Evolutionary conservation across 2,113 vertebrate genomes (phyloP).

Genomic region (Pterocles burchelli): DNA sequence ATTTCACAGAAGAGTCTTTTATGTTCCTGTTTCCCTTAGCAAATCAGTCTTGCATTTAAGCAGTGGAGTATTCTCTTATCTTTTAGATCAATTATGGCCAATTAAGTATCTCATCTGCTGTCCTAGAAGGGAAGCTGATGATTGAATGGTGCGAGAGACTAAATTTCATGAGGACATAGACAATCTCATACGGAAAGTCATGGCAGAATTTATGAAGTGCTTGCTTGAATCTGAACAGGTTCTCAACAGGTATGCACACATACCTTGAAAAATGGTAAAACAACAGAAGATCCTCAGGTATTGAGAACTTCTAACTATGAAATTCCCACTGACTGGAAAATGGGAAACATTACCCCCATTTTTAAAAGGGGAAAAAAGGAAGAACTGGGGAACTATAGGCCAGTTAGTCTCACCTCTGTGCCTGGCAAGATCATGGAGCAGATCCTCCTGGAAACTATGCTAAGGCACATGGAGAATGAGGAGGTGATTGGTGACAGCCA

Average conservation of each 20-base stretch:
- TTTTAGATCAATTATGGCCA: neutral
- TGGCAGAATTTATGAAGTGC: neutral
- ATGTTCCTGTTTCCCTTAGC: neutral
- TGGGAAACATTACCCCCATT: too few species aligned
- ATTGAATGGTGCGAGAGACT: neutral
- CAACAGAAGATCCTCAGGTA: fast-evolving
- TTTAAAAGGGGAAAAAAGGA: too few species aligned
- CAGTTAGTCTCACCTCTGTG: too few species aligned
- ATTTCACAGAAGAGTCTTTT: neutral
- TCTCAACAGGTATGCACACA: neutral
- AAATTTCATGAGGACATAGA: neutral
- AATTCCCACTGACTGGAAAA: neutral
- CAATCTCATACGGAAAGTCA: neutral
- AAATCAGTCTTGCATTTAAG: neutral
- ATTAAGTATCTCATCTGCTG: neutral
- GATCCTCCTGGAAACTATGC: too few species aligned
- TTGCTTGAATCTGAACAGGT: neutral
- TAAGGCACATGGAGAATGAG: too few species aligned
- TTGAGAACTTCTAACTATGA: neutral
- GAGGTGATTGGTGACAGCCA: too few species aligned
- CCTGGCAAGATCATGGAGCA: too few species aligned
- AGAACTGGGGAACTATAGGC: too few species aligned
- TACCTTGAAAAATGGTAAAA: neutral
- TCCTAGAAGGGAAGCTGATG: neutral
- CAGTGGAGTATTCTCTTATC: neutral